These are phyloP conservation scores for Chouioia cunea DNA, from an alignment of 2,888 invertebrate genomes.

Conservation along the genomic window DNA sequence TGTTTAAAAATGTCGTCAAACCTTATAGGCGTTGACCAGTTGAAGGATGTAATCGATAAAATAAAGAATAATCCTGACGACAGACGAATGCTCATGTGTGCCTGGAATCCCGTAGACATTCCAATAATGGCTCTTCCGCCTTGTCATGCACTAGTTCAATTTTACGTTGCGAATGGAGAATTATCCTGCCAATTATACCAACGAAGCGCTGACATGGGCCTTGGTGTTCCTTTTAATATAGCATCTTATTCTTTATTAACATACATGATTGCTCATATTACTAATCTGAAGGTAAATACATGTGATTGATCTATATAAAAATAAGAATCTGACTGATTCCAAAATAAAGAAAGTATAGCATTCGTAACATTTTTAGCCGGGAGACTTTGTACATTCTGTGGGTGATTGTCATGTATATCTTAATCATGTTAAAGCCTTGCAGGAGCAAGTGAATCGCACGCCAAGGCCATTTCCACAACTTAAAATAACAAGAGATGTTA, in stretches of 20 bases:
- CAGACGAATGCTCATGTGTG: conserved; percentile 90
- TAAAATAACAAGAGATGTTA: conserved; percentile 79
- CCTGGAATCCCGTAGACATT: conserved; percentile 95
- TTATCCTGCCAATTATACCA: conserved; percentile 95
- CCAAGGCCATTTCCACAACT: conserved; percentile 89
- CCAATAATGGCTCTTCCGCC: conserved; percentile 96
- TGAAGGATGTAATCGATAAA: conserved; percentile 83
- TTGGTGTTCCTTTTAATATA: conserved; percentile 99
- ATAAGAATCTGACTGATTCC: too few species aligned
- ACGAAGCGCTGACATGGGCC: conserved; percentile 96
- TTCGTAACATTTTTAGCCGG: conserved; percentile 73
- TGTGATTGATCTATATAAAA: conserved; percentile 43
- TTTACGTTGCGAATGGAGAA: conserved; percentile 87
- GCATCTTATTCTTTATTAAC: conserved; percentile 96
- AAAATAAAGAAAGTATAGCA: too few species aligned
- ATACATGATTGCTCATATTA: conserved; percentile 95
- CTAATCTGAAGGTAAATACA: conserved; percentile 80
- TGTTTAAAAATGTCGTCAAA: conserved; percentile 9
- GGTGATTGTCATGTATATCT: conserved; percentile 96
- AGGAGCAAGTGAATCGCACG: conserved; percentile 81
- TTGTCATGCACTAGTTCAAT: conserved; percentile 95
- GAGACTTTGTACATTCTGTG: conserved; percentile 93
- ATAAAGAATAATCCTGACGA: conserved; percentile 87
- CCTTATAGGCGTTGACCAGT: conserved; percentile 87
- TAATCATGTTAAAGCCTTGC: conserved; percentile 88